These are phyloP conservation scores for Dryomyza anilis DNA, from an alignment of 2,888 invertebrate genomes.

Conservation along the genomic window DNA sequence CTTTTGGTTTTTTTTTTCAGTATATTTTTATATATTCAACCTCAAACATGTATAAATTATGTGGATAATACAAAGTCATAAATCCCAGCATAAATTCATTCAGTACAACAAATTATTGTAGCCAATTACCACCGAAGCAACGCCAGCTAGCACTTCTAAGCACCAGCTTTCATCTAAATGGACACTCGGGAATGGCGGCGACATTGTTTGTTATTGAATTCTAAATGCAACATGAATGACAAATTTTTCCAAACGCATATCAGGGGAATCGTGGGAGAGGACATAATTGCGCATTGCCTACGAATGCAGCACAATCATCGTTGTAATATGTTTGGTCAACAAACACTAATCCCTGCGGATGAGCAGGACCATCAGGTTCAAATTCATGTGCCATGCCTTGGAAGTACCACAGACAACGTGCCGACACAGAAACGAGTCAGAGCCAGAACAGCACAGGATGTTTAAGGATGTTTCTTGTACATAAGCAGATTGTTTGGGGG, in stretches of 20 bases:
- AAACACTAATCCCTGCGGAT: constrained; percentile 11
- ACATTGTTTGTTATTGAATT: constrained; percentile 13
- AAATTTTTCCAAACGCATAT: neutral
- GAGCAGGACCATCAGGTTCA: neutral
- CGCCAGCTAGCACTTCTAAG: too few relatives aligned
- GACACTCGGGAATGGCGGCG: constrained; percentile 10
- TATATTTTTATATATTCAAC: too few relatives aligned
- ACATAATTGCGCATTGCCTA: constrained; percentile 5
- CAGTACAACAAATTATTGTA: neutral
- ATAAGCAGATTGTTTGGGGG: too few relatives aligned
- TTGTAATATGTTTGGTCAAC: constrained; percentile 16
- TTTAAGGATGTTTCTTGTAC: too few relatives aligned
- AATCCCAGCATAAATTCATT: too few relatives aligned
- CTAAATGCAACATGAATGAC: neutral
- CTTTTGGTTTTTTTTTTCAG: too few relatives aligned
- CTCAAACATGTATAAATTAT: too few relatives aligned
- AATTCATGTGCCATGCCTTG: neutral
- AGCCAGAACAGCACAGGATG: neutral
- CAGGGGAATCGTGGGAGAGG: neutral
- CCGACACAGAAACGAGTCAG: too few relatives aligned
- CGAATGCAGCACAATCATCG: constrained; percentile 19
- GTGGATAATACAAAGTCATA: too few relatives aligned
- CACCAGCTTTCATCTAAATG: neutral
- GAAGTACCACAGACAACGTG: neutral
- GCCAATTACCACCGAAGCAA: constrained; percentile 4